Conservation (phyloP, 2,888 invertebrate genomes). For the Anodontia alba region DNA sequence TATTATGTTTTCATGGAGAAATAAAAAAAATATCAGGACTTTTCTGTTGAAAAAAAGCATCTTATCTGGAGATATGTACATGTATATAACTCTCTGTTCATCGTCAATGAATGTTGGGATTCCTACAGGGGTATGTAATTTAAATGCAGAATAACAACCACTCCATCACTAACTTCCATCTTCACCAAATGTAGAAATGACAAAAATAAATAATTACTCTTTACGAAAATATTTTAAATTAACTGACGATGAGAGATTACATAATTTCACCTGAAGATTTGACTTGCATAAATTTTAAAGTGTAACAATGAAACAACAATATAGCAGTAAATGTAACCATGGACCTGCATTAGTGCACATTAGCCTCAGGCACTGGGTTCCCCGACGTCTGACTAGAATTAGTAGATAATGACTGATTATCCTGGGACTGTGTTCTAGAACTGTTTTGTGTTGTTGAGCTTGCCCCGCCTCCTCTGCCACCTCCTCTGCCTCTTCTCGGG, state of each 20-base stretch:
- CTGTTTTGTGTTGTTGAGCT: neutral
- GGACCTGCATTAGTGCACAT: neutral
- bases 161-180: neutral
- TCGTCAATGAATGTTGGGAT: no score
- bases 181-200: neutral
- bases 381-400: neutral
- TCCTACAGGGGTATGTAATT: no score
- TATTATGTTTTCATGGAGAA: no score
- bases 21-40: no score
- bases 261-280: neutral
- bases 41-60: no score
- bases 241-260: neutral
- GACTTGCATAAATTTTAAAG: neutral
- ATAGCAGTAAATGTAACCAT: neutral
- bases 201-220: neutral
- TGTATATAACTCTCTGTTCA: no score
- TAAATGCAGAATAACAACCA: no score
- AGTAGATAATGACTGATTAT: neutral
- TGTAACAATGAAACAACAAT: neutral
- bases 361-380: neutral
- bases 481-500: slow-evolving; percentile 7
- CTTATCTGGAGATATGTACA: no score
- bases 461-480: slow-evolving; percentile 13
- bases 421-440: neutral
- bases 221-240: neutral